phyloP scores from a whole-genome alignment of 2,797 vertebrate species.

The Halcyon smyrnensis region DNA sequence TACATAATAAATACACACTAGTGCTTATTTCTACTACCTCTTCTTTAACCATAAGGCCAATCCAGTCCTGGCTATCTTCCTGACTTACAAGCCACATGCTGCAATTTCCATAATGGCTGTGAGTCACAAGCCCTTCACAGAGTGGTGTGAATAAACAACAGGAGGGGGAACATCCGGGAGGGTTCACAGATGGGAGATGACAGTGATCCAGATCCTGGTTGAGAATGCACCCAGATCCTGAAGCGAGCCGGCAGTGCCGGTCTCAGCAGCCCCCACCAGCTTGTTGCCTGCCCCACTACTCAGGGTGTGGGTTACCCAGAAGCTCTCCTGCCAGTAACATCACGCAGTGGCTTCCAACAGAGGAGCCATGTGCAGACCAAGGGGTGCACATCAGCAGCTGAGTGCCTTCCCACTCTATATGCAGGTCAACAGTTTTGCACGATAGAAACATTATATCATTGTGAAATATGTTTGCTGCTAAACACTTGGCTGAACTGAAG shows the following conservation, averaged over 20 bases:
- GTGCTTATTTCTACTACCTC: neutral
- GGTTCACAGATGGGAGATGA: neutral
- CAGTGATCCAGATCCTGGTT: neutral
- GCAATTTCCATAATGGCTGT: neutral
- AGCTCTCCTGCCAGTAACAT: neutral
- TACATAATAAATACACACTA: neutral
- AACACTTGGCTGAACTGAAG: neutral
- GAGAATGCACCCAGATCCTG: neutral
- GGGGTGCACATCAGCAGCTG: accelerated
- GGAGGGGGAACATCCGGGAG: neutral
- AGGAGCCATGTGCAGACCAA: neutral
- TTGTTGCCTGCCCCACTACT: neutral
- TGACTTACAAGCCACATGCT: neutral
- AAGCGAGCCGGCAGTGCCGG: accelerated
- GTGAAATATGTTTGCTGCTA: neutral
- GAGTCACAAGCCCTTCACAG: neutral
- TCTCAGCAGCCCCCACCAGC: neutral
- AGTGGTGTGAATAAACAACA: neutral
- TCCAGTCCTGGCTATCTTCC: neutral
- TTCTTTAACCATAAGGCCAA: neutral
- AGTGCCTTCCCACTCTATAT: neutral
- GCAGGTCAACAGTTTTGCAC: neutral
- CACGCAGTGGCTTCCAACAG: neutral
- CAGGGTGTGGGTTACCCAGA: neutral
- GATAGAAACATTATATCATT: neutral